A percentile compares a stretch with the other conserved stretches of the same genome.
phyloP scores from a whole-genome alignment of 2,797 vertebrate genomes.

The Perodicticus potto region DNA sequence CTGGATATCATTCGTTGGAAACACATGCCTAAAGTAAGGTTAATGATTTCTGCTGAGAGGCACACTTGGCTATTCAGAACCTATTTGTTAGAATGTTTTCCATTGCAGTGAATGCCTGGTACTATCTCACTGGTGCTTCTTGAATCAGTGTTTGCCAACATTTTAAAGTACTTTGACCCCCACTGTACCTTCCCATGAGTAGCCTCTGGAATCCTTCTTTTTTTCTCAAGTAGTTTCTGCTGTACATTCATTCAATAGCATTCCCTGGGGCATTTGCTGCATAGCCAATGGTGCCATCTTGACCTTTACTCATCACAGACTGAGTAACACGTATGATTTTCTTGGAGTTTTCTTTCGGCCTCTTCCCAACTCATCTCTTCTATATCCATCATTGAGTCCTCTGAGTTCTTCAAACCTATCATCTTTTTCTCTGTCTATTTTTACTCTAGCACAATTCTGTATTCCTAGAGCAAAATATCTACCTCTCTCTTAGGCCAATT shows the following conservation, averaged over 20 bases:
- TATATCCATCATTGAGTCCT: neutral
- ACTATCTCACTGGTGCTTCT: neutral
- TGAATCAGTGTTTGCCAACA: neutral
- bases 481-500: neutral
- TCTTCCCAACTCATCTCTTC: slow-evolving; percentile 5
- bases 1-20: neutral
- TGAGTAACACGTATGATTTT: neutral
- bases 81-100: neutral
- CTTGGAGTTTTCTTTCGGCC: neutral
- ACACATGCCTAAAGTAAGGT: neutral
- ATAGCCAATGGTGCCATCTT: neutral
- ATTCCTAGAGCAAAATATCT: neutral
- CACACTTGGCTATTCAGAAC: neutral
- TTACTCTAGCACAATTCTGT: neutral
- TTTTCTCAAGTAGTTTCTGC: neutral
- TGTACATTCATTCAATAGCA: neutral
- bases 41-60: neutral
- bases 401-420: neutral
- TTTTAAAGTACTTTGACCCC: neutral
- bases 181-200: neutral
- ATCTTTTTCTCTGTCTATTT: neutral
- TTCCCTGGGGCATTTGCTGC: neutral
- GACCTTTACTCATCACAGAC: neutral
- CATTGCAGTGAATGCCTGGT: neutral
- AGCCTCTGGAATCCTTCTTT: slow-evolving; percentile 7